Evolutionary conservation across 2,113 vertebrate species (phyloP).

Genomic region (Plotosus lineatus): DNA sequence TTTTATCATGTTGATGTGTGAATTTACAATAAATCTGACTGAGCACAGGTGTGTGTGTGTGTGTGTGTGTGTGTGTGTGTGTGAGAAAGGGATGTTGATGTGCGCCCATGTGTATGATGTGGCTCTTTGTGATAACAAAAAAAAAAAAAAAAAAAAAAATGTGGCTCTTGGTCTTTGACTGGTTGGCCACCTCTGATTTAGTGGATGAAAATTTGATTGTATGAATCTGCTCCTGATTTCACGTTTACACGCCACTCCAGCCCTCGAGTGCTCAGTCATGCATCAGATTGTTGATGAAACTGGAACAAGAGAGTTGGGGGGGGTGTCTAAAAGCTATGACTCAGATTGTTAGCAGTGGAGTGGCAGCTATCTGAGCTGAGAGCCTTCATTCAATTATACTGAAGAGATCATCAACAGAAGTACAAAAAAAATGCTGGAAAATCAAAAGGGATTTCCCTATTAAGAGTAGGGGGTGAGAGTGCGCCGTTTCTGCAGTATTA

Average conservation of each 20-base stretch:
- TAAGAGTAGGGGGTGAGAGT: neutral
- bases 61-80: too few species aligned
- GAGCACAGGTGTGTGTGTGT: too few species aligned
- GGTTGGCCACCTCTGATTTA: too few species aligned
- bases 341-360: constrained; percentile 33
- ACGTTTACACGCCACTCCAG: neutral
- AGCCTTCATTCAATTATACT: constrained; percentile 49
- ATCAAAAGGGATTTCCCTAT: constrained; percentile 35
- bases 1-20: too few species aligned
- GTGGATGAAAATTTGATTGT: neutral
- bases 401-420: constrained; percentile 45
- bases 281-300: neutral
- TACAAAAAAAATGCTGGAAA: constrained; percentile 15
- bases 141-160: too few species aligned
- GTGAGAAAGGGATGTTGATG: too few species aligned
- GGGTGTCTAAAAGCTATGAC: constrained; percentile 42
- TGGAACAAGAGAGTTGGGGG: constrained; percentile 5
- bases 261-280: constrained; percentile 4
- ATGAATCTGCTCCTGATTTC: neutral
- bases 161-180: too few species aligned
- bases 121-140: too few species aligned
- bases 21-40: too few species aligned
- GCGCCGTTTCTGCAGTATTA: constrained; percentile 2
- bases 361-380: constrained; percentile 30
- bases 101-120: too few species aligned